Base-by-base conservation (phyloP, 2,797 vertebrate genomes). In the Furcifer pardalis region DNA sequence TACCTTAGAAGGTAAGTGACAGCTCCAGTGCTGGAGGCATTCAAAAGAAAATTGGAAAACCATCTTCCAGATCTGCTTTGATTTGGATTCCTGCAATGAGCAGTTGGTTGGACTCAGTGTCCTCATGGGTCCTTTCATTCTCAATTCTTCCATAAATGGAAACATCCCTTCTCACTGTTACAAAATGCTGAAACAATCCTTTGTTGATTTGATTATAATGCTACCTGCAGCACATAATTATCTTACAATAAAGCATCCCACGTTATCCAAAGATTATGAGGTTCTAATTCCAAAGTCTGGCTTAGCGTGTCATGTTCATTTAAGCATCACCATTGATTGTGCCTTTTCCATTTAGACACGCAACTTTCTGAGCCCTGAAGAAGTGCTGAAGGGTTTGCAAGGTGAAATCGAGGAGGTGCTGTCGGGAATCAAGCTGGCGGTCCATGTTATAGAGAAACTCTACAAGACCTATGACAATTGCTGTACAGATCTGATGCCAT, bases 341-440 rank as follows among this genome's bases (percentile, higher is more conserved):
- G 0, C 42, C 72, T 10, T 60, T 82, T 63, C 37, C 8, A 0
- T 65, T 27, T 65, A 97, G 97, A 97, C 96, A 0, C 92, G 92
- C 1, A 86, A 52, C 5, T 96, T 93, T 91, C 94, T 97, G 93
- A 88, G 84, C 82, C 95, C 96, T 0, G 92, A 96, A 0, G 94
- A 96, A 0, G 89, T 97, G 88, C 91, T 97, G 92, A 95, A 93
- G 37, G 94, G 95, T 12, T 72, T 97, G 85, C 94, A 95, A 73
- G 94, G 95, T 0, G 95, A 96, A 1, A 92, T 94, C 0, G 93
- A 94, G 7, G 95, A 94, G 52, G 86, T 88, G 0, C 75, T 97
- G 62, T 4, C 0, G 0, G 46, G 83, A 13, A 84, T 97, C 85
- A 93, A 72, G 0, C 79, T 94, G 40, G 91, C 95, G 0, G 89